phyloP scores from a whole-genome alignment of 2,113 vertebrate species.

The Ceyx cyanopectus region DNA sequence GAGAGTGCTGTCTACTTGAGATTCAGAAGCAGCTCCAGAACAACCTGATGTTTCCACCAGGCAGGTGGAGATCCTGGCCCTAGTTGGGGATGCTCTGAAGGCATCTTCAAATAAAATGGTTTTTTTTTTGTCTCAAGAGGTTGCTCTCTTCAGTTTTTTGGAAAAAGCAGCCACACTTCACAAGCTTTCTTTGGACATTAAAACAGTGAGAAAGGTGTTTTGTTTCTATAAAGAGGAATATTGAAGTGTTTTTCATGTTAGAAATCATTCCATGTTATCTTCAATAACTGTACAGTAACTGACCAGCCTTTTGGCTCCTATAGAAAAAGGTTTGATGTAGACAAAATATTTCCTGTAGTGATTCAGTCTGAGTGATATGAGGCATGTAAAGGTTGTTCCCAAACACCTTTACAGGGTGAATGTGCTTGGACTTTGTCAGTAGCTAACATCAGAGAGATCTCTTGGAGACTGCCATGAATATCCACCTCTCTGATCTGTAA shows the following conservation, averaged over 20 bases:
- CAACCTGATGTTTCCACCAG: not conserved
- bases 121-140: not conserved
- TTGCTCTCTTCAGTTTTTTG: not conserved
- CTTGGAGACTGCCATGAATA: too few species aligned
- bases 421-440: not conserved
- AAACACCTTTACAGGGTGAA: not conserved
- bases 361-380: not conserved
- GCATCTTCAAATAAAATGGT: not conserved
- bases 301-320: not conserved
- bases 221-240: not conserved
- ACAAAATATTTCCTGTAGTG: not conserved
- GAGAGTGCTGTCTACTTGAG: not conserved
- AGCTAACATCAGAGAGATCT: not conserved
- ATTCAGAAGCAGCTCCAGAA: not conserved
- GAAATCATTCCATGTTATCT: not conserved
- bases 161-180: not conserved
- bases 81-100: not conserved
- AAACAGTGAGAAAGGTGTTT: not conserved
- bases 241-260: not conserved
- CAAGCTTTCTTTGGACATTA: not conserved
- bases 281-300: not conserved
- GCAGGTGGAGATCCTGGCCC: accelerated
- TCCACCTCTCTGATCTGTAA: not conserved
- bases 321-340: not conserved
- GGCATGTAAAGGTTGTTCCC: not conserved